These are phyloP conservation scores for Listronotus bonariensis DNA, from an alignment of 1,140 invertebrate genomes.

Conservation along the genomic window DNA sequence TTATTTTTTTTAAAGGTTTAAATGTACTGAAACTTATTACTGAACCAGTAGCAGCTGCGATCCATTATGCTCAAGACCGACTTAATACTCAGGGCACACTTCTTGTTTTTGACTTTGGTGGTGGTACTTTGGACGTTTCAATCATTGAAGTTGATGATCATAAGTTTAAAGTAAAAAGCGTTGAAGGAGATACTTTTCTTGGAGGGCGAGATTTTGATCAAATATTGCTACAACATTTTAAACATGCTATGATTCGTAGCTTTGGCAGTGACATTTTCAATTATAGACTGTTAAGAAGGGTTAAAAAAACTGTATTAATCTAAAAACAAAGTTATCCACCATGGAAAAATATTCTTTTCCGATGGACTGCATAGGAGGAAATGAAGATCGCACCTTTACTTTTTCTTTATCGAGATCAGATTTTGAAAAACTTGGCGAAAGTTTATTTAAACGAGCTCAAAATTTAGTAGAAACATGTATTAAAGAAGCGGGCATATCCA, in stretches of 20 bases:
- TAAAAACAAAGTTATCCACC: conserved; percentile 1
- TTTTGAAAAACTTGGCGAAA: conserved; percentile 72
- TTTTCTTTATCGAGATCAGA: conserved; percentile 66
- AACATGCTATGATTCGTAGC: neutral
- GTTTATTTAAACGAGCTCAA: conserved; percentile 64
- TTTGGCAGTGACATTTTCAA: neutral
- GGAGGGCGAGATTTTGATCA: conserved; percentile 76
- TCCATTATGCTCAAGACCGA: no score
- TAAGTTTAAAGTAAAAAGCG: conserved; percentile 69
- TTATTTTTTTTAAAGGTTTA: no score
- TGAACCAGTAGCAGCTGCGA: no score
- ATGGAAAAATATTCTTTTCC: neutral
- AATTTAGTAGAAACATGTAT: conserved; percentile 27
- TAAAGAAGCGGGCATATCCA: conserved; percentile 11
- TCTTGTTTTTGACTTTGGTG: no score
- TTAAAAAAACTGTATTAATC: neutral
- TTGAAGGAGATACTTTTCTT: conserved; percentile 68
- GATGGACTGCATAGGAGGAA: neutral
- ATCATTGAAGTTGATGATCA: conserved; percentile 76
- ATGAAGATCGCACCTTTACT: conserved; percentile 63
- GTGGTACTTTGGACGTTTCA: conserved; percentile 74
- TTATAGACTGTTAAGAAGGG: neutral
- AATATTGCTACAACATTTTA: conserved; percentile 51
- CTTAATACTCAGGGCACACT: no score
- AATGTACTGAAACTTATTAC: no score